phyloP scores from a whole-genome alignment of 37 sponge, comb jelly and placozoan species.

The Bolinopsis microptera region DNA sequence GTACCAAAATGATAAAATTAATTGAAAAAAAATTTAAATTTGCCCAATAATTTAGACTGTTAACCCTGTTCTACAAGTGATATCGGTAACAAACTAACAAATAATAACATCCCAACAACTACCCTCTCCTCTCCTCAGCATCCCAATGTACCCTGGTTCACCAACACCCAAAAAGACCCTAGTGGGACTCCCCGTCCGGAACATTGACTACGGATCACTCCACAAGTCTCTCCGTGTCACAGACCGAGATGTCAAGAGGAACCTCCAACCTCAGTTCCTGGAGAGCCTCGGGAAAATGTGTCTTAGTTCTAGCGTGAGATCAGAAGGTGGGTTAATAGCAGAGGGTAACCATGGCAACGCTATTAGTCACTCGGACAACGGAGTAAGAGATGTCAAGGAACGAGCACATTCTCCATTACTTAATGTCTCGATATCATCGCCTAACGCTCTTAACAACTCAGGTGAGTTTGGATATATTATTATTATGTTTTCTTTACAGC shows the following conservation, averaged over 20 bases:
- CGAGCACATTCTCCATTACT: background rate
- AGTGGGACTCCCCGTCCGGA: conserved; percentile 37
- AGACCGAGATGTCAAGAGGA: conserved; percentile 21
- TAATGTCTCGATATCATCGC: background rate
- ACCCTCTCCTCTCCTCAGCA: background rate
- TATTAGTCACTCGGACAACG: conserved; percentile 3
- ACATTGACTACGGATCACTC: conserved; percentile 37
- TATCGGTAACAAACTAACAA: no score
- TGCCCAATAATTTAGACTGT: no score
- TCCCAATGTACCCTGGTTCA: background rate
- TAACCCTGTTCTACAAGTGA: no score
- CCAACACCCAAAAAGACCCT: background rate
- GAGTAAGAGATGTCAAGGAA: background rate
- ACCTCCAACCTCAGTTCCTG: conserved; percentile 51
- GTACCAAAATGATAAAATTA: no score
- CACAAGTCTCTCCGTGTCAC: background rate
- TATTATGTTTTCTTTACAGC: background rate
- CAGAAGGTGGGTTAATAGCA: background rate
- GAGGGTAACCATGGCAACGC: conserved; percentile 41
- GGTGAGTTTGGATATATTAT: background rate
- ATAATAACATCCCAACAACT: no score
- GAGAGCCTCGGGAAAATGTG: conserved; percentile 40
- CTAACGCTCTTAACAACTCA: background rate
- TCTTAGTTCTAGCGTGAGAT: background rate
- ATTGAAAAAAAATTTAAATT: no score